phyloP scores from a whole-genome alignment of 2,797 vertebrate species.

The Myripristis murdjan region DNA sequence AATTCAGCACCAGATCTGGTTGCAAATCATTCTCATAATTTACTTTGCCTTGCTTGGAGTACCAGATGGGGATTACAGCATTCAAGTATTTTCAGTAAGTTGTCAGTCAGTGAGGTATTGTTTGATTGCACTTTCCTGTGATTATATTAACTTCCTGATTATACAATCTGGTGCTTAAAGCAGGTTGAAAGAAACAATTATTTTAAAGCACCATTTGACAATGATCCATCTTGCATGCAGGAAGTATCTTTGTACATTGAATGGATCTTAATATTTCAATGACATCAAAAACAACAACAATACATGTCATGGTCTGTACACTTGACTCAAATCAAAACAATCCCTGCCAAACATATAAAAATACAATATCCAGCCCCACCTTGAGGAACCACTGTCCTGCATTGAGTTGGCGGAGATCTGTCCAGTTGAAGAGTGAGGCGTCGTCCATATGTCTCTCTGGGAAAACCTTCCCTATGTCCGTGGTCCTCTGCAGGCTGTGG shows the following conservation, averaged over 20 bases:
- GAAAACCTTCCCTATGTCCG: slow-evolving; percentile 89
- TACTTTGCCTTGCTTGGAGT: too few relatives aligned
- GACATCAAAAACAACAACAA: too few relatives aligned
- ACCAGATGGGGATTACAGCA: too few relatives aligned
- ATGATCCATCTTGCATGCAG: slow-evolving; percentile 4
- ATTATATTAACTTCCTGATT: too few relatives aligned
- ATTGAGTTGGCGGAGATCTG: slow-evolving; percentile 91
- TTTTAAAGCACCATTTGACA: slow-evolving; percentile 2
- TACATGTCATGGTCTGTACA: too few relatives aligned
- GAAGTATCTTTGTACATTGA: not conserved
- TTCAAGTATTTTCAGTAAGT: too few relatives aligned
- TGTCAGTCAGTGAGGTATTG: too few relatives aligned
- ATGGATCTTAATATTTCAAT: not conserved
- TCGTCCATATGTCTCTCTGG: slow-evolving; percentile 85
- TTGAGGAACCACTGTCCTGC: slow-evolving; percentile 94
- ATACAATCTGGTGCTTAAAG: not conserved
- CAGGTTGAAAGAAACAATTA: slow-evolving; percentile 2
- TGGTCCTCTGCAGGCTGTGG: slow-evolving; percentile 91
- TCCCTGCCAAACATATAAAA: too few relatives aligned
- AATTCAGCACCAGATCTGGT: too few relatives aligned
- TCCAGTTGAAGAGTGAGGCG: slow-evolving; percentile 94
- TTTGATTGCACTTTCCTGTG: too few relatives aligned
- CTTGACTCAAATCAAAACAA: too few relatives aligned
- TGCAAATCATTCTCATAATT: too few relatives aligned
- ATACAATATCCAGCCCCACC: slow-evolving; percentile 80